phyloP scores from a whole-genome alignment of 23 tunicate species.

The Ascidia mentula region DNA sequence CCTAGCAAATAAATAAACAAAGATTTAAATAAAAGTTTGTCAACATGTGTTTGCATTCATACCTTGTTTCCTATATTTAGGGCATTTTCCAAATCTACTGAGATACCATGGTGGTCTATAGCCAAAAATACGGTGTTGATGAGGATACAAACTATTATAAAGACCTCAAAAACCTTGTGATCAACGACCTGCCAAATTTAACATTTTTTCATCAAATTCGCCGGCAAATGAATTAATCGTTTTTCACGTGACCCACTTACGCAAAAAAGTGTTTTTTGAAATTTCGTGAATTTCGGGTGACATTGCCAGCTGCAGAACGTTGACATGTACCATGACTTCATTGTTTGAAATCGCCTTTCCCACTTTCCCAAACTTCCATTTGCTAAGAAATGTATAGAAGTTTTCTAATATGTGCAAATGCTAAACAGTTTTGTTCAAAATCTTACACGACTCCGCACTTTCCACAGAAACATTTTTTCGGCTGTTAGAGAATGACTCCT shows the following conservation, averaged over 20 bases:
- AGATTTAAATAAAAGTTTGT: neutral
- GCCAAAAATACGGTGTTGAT: constrained; percentile 85
- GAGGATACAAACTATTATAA: constrained; percentile 71
- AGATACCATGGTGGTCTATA: constrained; percentile 72
- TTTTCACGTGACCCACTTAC: too few species aligned
- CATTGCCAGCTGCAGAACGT: constrained; percentile 79
- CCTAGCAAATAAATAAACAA: constrained; percentile 19
- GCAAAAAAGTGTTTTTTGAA: constrained; percentile 49
- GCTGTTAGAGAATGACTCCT: neutral
- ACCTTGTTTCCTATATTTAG: constrained; percentile 63
- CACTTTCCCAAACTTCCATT: neutral
- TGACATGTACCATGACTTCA: constrained; percentile 23
- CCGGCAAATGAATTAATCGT: too few species aligned
- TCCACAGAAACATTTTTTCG: constrained; percentile 47
- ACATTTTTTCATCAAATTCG: too few species aligned
- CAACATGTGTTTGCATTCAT: neutral
- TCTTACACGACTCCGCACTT: constrained; percentile 58
- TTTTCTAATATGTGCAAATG: neutral
- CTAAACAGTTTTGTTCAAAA: neutral
- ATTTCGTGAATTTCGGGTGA: constrained; percentile 39
- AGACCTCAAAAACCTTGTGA: constrained; percentile 61
- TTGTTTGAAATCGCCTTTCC: neutral
- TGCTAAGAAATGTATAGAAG: too few species aligned
- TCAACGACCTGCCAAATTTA: constrained; percentile 36
- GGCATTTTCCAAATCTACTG: constrained; percentile 38